phyloP scores from a whole-genome alignment of 2,797 vertebrate genomes.

The Channallabes apus region DNA sequence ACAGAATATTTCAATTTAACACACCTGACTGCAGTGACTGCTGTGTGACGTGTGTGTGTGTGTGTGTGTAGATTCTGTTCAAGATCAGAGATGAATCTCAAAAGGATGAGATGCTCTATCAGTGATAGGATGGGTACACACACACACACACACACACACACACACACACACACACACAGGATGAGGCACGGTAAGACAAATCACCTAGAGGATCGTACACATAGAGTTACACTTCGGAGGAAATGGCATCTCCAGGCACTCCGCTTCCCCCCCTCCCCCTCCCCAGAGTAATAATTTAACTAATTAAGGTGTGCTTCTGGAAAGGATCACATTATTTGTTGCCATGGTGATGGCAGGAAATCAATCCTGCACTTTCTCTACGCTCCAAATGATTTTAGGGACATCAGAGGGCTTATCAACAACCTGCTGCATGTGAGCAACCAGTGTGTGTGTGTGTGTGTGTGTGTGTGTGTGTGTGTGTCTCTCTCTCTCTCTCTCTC shows the following conservation, averaged over 20 bases:
- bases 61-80: slow-evolving; percentile 3
- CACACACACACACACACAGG: neutral
- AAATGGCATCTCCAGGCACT: slow-evolving; percentile 36
- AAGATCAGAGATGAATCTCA: slow-evolving; percentile 7
- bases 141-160: slow-evolving; percentile 11
- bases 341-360: slow-evolving; percentile 73
- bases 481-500: neutral
- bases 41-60: neutral
- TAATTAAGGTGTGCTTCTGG: slow-evolving; percentile 79
- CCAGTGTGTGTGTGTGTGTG: neutral
- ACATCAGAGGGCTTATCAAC: slow-evolving; percentile 69
- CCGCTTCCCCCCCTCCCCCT: slow-evolving; percentile 34
- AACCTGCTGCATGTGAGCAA: slow-evolving; percentile 68
- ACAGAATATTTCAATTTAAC: neutral
- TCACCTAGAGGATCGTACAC: slow-evolving; percentile 15
- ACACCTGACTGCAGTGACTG: neutral
- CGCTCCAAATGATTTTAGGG: slow-evolving; percentile 64
- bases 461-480: too few species aligned
- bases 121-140: neutral
- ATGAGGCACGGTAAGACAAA: slow-evolving; percentile 23
- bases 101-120: slow-evolving; percentile 9
- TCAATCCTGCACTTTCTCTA: slow-evolving; percentile 68
- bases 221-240: slow-evolving; percentile 21
- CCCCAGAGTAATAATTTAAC: slow-evolving; percentile 74
- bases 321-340: slow-evolving; percentile 79